Base-by-base conservation (phyloP, 2,113 vertebrate genomes). In the Mobula hypostoma region DNA sequence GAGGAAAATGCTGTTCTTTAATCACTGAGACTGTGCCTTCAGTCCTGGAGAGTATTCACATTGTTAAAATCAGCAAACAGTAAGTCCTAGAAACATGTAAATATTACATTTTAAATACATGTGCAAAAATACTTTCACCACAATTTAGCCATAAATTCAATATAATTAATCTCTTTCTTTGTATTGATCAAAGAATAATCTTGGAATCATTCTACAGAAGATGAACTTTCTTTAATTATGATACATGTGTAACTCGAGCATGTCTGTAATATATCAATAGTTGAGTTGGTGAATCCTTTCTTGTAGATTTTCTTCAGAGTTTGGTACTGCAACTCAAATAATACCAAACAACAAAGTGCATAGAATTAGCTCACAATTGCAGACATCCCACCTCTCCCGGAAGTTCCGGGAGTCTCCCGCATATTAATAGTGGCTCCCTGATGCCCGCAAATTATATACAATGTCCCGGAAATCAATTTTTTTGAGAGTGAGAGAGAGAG, bases 61-160 rank as follows among this genome's bases (percentile, higher is more conserved):
- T 97, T 97, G 95, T 97, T 96, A 95, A 97, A 97, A 63, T 97
- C 97, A 0, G 96, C 96, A 94, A 97, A 96, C 94, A 97, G 95
- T 94, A 97, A 95, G 95, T 97, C 97, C 97, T 97, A 72, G 17
- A 76, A 3, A 56, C 27, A 78, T 15, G 2, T 2, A 21, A 93
- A 77, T 24, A 82, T 74, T 80, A 40, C 32, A 76, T 76, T 24
- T 87, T 74, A 77, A 56, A 15, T 70, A 82, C 61, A 87, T 94
- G 40, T 58, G n/a, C 21, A 94, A 68, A 77, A 68, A 36, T 36
- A 92, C 36, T 92, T 92, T 68, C 15, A 14, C n/a, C 7, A 36
- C 15, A 40, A 92, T 92, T 70, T 93, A 36, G 29, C 0, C 8
- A 17, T 9, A 48, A 93, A 48, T 92, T 72, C 58, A 88, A 63